Percentiles rank a stretch among this genome's conserved stretches.
These are phyloP conservation scores for Abrostola tripartita DNA, from an alignment of 2,888 invertebrate species.

Conservation along the genomic window DNA sequence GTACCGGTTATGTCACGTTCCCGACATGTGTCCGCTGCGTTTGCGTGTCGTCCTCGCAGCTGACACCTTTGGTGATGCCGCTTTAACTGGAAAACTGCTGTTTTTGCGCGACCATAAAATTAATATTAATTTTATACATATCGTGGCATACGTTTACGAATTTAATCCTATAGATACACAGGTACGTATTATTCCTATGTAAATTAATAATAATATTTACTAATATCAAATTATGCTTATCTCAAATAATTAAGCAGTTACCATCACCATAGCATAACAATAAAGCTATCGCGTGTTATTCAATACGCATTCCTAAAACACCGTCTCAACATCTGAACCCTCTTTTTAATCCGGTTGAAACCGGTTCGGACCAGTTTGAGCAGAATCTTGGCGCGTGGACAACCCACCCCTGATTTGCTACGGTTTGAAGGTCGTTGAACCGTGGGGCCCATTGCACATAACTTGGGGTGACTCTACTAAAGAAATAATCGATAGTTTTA, in stretches of 20 bases:
- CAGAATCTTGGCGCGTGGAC: constrained; percentile 64
- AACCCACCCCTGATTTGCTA: constrained; percentile 56
- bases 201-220: no score
- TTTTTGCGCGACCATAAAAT: no score
- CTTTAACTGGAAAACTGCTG: no score
- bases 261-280: constrained; percentile 29
- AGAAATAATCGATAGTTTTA: constrained; percentile 58
- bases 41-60: no score
- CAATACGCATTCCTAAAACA: constrained; percentile 30
- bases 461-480: constrained; percentile 54
- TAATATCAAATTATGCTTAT: not conserved
- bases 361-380: constrained; percentile 55
- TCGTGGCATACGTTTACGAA: no score
- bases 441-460: constrained; percentile 52
- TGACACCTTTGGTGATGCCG: no score
- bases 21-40: no score
- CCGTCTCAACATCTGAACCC: constrained; percentile 37
- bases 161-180: no score
- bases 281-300: constrained; percentile 35
- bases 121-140: no score
- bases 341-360: constrained; percentile 44
- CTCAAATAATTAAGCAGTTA: constrained; percentile 31
- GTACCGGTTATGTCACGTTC: no score
- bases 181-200: no score
- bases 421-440: constrained; percentile 66